phyloP scores from a whole-genome alignment of 1,140 invertebrate genomes.

The Neodiprion virginianus region DNA sequence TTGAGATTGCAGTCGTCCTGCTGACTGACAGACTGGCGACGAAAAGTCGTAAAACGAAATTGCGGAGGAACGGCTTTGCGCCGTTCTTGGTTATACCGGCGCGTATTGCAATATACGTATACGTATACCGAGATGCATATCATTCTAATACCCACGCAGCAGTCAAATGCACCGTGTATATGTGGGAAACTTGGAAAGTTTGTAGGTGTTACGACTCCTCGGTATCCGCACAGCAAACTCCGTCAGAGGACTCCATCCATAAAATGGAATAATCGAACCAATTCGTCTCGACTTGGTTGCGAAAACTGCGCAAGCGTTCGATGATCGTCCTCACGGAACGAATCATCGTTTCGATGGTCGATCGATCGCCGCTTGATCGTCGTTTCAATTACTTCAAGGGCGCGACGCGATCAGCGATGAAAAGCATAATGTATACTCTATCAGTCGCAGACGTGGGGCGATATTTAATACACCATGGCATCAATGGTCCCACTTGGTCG shows the following conservation, averaged over 20 bases:
- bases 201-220: slow-evolving; percentile 16
- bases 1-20: too few relatives aligned
- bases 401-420: too few relatives aligned
- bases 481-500: too few relatives aligned
- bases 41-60: slow-evolving; percentile 22
- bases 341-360: too few relatives aligned
- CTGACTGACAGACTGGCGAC: slow-evolving; percentile 10
- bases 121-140: too few relatives aligned
- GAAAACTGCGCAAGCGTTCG: background rate
- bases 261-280: background rate
- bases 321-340: background rate
- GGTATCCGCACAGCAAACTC: background rate
- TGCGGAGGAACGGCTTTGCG: slow-evolving; percentile 12
- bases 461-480: too few relatives aligned
- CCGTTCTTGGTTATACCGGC: too few relatives aligned
- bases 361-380: background rate
- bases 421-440: too few relatives aligned
- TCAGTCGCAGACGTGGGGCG: too few relatives aligned
- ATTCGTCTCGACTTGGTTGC: background rate
- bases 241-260: background rate
- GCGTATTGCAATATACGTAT: too few relatives aligned
- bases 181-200: background rate
- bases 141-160: too few relatives aligned
- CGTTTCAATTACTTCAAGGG: background rate
- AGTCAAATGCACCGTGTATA: too few relatives aligned